phyloP scores from a whole-genome alignment of 2,797 vertebrate genomes.

The Propithecus deckenii region DNA sequence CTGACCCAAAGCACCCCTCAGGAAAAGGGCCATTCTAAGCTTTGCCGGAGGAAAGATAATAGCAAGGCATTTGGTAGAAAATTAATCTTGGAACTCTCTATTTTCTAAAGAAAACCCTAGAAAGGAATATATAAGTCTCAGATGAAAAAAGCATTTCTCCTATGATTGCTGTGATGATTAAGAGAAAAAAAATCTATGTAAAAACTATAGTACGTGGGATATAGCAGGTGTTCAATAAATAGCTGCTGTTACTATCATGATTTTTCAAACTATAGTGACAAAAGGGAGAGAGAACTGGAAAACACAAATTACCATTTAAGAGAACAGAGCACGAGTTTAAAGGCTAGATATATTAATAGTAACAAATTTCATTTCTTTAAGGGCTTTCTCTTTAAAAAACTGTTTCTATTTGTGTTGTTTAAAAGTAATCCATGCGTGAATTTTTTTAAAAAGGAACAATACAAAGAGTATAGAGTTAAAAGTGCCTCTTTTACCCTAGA shows the following conservation, averaged over 20 bases:
- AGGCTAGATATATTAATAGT: background rate
- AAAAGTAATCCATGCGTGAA: background rate
- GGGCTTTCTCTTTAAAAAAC: background rate
- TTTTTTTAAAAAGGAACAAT: background rate
- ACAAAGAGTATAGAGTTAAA: background rate
- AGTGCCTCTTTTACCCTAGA: background rate
- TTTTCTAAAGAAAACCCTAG: background rate
- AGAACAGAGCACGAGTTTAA: background rate
- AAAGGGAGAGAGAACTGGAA: background rate
- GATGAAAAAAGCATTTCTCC: background rate
- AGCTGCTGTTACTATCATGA: background rate
- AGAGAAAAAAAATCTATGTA: background rate
- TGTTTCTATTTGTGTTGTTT: background rate
- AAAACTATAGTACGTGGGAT: background rate
- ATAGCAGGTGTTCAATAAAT: background rate
- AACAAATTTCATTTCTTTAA: constrained; percentile 3
- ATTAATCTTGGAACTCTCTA: background rate
- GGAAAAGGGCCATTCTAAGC: background rate
- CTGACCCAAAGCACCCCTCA: background rate
- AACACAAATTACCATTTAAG: background rate
- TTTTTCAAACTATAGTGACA: background rate
- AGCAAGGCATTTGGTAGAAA: background rate
- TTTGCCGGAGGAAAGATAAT: background rate
- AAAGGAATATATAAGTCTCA: background rate
- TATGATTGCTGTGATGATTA: background rate